Conservation (phyloP, 2,888 invertebrate species). For the Polia nebulosa region DNA sequence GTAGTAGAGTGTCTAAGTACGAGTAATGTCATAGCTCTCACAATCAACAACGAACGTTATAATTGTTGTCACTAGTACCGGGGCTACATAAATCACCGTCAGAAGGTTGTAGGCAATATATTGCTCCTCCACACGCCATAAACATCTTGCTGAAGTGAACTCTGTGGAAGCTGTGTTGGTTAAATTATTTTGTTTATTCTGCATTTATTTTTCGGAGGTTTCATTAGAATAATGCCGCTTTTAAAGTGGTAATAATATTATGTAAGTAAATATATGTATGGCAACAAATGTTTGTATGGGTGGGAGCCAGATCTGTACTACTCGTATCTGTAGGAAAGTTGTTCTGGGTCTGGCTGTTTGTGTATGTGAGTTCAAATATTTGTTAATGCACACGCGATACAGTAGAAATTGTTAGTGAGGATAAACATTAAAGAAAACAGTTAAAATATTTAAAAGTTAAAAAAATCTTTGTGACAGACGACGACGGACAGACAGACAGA, state of each 20-base stretch:
- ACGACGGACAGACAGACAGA: too few species aligned
- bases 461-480: too few species aligned
- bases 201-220: neutral
- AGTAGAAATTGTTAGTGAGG: too few species aligned
- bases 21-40: slow-evolving; percentile 49
- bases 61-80: slow-evolving; percentile 64
- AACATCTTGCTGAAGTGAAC: slow-evolving; percentile 63
- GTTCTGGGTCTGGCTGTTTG: too few species aligned
- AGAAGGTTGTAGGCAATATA: slow-evolving; percentile 58
- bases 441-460: too few species aligned
- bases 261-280: neutral
- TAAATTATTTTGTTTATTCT: slow-evolving; percentile 63
- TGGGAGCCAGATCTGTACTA: too few species aligned
- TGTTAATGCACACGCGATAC: too few species aligned
- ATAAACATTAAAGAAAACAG: too few species aligned
- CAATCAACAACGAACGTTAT: slow-evolving; percentile 54
- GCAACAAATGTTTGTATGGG: too few species aligned
- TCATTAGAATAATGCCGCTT: neutral
- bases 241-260: neutral
- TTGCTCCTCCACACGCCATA: slow-evolving; percentile 56
- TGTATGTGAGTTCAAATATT: too few species aligned
- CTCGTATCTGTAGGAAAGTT: too few species aligned
- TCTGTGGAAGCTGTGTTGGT: slow-evolving; percentile 56
- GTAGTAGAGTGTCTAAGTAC: slow-evolving; percentile 24
- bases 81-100: slow-evolving; percentile 60